Evolutionary conservation across 1,140 invertebrate species (phyloP), one percentile per base, ranked within the genome.

Genomic region (Plodia interpunctella): DNA sequence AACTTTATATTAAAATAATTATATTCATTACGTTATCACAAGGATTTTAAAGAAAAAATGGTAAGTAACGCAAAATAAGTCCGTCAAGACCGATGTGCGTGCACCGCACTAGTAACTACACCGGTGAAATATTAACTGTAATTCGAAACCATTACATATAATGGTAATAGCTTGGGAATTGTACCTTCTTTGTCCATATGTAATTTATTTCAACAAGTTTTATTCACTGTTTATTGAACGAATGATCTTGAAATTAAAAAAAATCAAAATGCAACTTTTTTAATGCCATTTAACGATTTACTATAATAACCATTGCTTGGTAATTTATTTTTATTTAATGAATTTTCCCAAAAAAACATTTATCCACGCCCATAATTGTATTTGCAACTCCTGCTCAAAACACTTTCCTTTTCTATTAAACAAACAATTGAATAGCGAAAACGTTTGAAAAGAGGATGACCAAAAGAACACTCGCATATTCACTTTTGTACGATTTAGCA

Each of bases 131-230:
- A 78, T 83, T 78, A 65, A 75, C 73, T 71, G 66, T 82, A 80
- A 84, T 77, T 72, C 72, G 72, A 72, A 75, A 65, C 74, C 70
- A 82, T 85, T 83, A 85, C 57, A 72, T 35, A 49, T 87, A 87
- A 87, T 83, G 82, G 83, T 87, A 79, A 83, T 85, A 73, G 76
- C 75, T 70, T 83, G 77, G 70, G 76, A 85, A 80, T 77, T 73
- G 67, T 74, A 78, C 79, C 75, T 80, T 80, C 65, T 66, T 65
- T 64, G 66, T 64, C 68, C 71, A 62, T 68, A 59, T 64, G 56
- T 62, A 60, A 44, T 44, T 15, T 54, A 9, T 54, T 59, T 53
- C 60, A 62, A 56, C 38, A 4, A 32, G 21, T 35, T 35, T 35
- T 35, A 11, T 0, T 51, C 20, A 5, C 20, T 53, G 19, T 25